Conservation (phyloP, 2,113 vertebrate species). For the Nesogale talazaci region DNA sequence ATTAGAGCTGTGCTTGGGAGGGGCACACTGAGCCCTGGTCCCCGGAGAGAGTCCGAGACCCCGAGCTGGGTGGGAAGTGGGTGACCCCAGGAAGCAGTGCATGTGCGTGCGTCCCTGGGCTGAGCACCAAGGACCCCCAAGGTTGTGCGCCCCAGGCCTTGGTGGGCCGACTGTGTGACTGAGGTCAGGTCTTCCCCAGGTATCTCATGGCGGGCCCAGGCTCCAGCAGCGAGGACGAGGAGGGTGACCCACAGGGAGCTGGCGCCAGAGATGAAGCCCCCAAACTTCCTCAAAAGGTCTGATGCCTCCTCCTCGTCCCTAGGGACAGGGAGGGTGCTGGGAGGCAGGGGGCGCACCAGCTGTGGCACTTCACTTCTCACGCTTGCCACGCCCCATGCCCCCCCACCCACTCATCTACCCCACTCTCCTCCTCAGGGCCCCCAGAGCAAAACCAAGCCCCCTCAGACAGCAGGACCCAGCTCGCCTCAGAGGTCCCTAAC, state of each 20-base stretch:
- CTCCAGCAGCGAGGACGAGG: conserved; percentile 88
- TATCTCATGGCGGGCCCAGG: conserved; percentile 91
- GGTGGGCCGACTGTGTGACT: neutral
- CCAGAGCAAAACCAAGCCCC: conserved; percentile 63
- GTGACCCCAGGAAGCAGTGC: no score
- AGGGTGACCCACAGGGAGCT: conserved; percentile 16
- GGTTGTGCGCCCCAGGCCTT: neutral
- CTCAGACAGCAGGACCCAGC: conserved; percentile 60
- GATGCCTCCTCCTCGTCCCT: neutral
- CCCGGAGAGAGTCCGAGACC: neutral
- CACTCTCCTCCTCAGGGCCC: neutral
- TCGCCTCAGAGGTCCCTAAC: conserved; percentile 38
- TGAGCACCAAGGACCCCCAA: neutral
- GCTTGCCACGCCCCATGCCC: neutral
- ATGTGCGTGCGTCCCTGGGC: no score
- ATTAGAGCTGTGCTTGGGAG: neutral
- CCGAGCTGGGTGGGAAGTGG: neutral
- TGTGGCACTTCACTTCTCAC: neutral
- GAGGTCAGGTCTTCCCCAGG: conserved; percentile 65
- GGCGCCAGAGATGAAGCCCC: conserved; percentile 53
- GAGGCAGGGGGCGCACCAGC: neutral
- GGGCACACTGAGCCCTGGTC: neutral
- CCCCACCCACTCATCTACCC: neutral
- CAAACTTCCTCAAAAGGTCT: conserved; percentile 65
- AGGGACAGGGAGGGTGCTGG: neutral